Conservation (phyloP, 1,140 invertebrate genomes). For the Drosophila ercepeae region DNA sequence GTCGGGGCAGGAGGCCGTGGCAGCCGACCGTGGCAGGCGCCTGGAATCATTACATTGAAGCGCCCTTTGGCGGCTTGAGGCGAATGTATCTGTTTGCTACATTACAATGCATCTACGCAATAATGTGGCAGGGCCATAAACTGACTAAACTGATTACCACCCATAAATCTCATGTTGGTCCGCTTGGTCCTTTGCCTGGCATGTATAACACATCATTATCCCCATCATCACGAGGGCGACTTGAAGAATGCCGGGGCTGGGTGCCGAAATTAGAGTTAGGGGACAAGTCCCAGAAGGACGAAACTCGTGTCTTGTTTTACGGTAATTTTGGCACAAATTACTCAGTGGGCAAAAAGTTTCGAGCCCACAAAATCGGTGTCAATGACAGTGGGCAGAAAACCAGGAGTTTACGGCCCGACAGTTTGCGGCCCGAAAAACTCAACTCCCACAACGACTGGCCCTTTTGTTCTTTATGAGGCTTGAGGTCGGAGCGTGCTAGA, state of each 20-base stretch:
- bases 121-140: conserved; percentile 23
- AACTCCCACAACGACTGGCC: conserved; percentile 6
- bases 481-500: conserved; percentile 75
- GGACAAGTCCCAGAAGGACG: conserved; percentile 10
- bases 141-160: conserved; percentile 63
- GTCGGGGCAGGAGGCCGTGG: no score
- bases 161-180: conserved; percentile 51
- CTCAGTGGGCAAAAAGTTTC: conserved; percentile 52
- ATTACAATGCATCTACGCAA: neutral
- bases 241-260: conserved; percentile 14
- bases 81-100: neutral
- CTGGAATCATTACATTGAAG: neutral
- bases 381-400: conserved; percentile 53
- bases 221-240: conserved; percentile 50
- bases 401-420: neutral
- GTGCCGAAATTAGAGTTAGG: conserved; percentile 32
- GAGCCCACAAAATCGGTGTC: conserved; percentile 57
- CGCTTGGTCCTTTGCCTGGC: conserved; percentile 12
- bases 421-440: conserved; percentile 19
- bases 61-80: conserved; percentile 3
- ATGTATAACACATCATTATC: conserved; percentile 69
- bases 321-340: conserved; percentile 62
- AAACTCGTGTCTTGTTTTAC: conserved; percentile 51
- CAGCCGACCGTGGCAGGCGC: neutral
- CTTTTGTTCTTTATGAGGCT: conserved; percentile 19